These are phyloP conservation scores for Pygoscelis antarcticus DNA, from an alignment of 2,113 vertebrate genomes.

Conservation along the genomic window DNA sequence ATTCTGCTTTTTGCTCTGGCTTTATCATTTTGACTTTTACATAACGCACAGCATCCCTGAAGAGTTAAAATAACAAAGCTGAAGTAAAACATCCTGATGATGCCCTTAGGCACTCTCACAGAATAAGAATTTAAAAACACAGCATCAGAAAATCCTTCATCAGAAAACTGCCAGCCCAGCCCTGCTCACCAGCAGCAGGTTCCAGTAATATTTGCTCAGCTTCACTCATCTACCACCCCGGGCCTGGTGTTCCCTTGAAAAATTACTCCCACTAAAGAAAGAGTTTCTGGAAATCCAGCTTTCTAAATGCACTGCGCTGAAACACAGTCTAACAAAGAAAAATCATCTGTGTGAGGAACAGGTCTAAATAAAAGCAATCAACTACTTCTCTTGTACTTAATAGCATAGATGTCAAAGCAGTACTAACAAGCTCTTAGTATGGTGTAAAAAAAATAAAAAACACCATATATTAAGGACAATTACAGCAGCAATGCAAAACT, in stretches of 20 bases:
- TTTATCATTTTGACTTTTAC: not conserved
- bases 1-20: not conserved
- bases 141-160: not conserved
- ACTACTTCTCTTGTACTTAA: not conserved
- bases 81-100: not conserved
- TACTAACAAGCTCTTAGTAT: not conserved
- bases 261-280: not conserved
- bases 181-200: not conserved
- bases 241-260: not conserved
- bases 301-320: not conserved
- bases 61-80: not conserved
- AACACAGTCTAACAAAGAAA: not conserved
- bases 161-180: not conserved
- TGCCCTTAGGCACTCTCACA: not conserved
- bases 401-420: not conserved
- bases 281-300: not conserved
- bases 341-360: not conserved
- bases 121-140: not conserved
- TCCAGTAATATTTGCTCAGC: not conserved
- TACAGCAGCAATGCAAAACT: not conserved
- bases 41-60: not conserved
- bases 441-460: not conserved
- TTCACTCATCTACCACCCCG: fast-evolving
- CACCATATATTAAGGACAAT: not conserved
- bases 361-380: not conserved